Percentiles rank a stretch among this genome's conserved stretches.
Evolutionary conservation across 2,113 vertebrate species (phyloP).

Genomic region (Conger conger): DNA sequence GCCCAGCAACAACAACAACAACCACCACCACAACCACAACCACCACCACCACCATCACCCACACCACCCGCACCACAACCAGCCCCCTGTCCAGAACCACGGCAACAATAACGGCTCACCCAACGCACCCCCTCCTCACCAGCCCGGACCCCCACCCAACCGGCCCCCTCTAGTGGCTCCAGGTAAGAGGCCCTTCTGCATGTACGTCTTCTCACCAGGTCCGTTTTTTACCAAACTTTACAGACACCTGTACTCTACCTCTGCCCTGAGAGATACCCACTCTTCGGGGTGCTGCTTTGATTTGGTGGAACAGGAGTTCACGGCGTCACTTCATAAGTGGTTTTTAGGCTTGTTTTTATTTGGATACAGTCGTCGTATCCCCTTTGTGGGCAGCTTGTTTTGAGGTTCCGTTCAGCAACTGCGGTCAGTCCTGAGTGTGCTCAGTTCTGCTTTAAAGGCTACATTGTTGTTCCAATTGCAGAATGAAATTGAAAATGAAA

Average conservation of each 20-base stretch:
- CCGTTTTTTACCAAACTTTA: not conserved
- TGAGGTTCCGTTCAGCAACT: not conserved
- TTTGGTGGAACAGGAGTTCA: too few species aligned
- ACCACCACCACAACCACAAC: slow-evolving; percentile 68
- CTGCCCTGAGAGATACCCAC: too few species aligned
- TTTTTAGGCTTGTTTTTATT: too few species aligned
- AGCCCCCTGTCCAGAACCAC: slow-evolving; percentile 67
- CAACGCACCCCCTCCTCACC: slow-evolving; percentile 77
- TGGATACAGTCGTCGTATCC: not conserved
- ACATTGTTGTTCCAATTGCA: not conserved
- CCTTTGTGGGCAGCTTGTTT: not conserved
- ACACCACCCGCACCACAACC: slow-evolving; percentile 69
- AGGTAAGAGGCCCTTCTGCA: slow-evolving; percentile 57
- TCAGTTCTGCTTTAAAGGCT: not conserved
- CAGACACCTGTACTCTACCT: too few species aligned
- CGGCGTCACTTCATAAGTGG: too few species aligned
- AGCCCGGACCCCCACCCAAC: slow-evolving; percentile 77
- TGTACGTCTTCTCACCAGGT: not conserved
- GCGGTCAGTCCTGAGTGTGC: not conserved
- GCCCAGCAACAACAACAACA: slow-evolving; percentile 71
- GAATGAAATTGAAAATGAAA: not conserved
- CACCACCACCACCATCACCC: slow-evolving; percentile 66
- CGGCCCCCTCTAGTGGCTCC: slow-evolving; percentile 85
- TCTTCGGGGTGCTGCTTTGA: too few species aligned
- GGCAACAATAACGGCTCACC: slow-evolving; percentile 74